These are phyloP conservation scores for Autographa pulchrina DNA, from an alignment of 2,888 invertebrate species.

Conservation along the genomic window DNA sequence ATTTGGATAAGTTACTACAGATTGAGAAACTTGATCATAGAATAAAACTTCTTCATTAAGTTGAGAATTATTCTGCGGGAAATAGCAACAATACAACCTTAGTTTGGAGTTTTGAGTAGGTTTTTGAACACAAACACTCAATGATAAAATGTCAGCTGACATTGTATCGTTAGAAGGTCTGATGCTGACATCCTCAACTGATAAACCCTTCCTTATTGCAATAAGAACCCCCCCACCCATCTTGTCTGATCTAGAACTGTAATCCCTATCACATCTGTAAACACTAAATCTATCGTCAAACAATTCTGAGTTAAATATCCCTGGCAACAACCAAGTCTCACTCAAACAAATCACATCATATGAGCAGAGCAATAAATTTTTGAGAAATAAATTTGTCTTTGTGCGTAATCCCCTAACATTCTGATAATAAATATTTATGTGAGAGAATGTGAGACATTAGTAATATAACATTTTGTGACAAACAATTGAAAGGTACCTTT, in stretches of 20 bases:
- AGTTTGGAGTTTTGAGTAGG: background rate
- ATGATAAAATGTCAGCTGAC: constrained; percentile 10
- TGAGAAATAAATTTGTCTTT: background rate
- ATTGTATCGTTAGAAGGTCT: constrained; percentile 3
- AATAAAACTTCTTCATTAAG: background rate
- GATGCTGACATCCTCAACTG: background rate
- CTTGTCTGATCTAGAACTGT: constrained; percentile 8
- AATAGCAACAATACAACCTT: constrained; percentile 10
- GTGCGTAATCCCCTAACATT: too few species aligned
- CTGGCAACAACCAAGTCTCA: constrained; percentile 7
- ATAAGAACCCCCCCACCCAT: constrained; percentile 10
- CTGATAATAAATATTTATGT: too few species aligned
- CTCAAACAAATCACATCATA: too few species aligned
- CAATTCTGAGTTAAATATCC: constrained; percentile 12
- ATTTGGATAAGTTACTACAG: background rate
- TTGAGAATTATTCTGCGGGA: constrained; percentile 7
- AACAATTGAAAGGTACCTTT: too few species aligned
- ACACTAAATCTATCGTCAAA: constrained; percentile 8
- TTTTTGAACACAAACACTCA: background rate
- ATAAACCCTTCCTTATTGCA: constrained; percentile 7
- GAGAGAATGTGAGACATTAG: too few species aligned
- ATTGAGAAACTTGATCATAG: constrained; percentile 11
- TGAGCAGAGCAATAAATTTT: background rate
- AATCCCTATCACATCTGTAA: constrained; percentile 15
- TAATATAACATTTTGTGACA: too few species aligned